phyloP scores from a whole-genome alignment of 2,113 vertebrate genomes.

The Leuciscus idus region DNA sequence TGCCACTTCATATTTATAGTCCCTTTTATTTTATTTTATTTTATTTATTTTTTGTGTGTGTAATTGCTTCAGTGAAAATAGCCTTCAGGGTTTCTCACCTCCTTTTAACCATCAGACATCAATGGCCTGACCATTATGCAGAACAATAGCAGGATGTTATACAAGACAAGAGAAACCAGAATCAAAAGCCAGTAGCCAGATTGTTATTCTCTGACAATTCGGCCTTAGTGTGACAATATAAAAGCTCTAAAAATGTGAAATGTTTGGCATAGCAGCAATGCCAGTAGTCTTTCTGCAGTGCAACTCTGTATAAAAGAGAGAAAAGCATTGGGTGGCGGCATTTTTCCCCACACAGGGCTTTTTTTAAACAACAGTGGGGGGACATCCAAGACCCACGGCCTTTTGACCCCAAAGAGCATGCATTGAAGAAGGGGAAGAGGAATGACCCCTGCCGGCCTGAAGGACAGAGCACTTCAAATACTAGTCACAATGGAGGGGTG shows the following conservation, averaged over 20 bases:
- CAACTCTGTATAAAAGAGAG: slow-evolving; percentile 34
- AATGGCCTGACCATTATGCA: slow-evolving; percentile 54
- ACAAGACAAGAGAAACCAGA: slow-evolving; percentile 64
- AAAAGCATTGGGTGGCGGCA: slow-evolving; percentile 31
- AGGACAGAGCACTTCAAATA: slow-evolving; percentile 65
- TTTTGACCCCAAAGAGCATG: slow-evolving; percentile 87
- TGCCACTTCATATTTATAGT: neutral
- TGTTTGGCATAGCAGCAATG: slow-evolving; percentile 16
- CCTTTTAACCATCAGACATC: slow-evolving; percentile 65
- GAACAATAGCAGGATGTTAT: slow-evolving; percentile 69
- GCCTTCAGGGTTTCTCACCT: slow-evolving; percentile 66
- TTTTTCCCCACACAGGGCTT: slow-evolving; percentile 55
- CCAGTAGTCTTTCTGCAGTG: neutral
- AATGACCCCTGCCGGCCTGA: slow-evolving; percentile 73
- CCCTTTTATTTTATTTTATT: neutral
- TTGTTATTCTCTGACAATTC: neutral
- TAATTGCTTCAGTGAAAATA: slow-evolving; percentile 62
- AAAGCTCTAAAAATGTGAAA: slow-evolving; percentile 1
- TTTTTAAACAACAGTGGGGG: slow-evolving; percentile 62
- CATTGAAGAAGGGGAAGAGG: slow-evolving; percentile 86
- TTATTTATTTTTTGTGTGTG: slow-evolving; percentile 49
- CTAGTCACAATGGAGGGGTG: slow-evolving; percentile 62
- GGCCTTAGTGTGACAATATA: neutral
- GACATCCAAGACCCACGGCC: slow-evolving; percentile 74
- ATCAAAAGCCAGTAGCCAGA: slow-evolving; percentile 7